Conservation (phyloP, 2,888 invertebrate species). For the Papilio protenor region DNA sequence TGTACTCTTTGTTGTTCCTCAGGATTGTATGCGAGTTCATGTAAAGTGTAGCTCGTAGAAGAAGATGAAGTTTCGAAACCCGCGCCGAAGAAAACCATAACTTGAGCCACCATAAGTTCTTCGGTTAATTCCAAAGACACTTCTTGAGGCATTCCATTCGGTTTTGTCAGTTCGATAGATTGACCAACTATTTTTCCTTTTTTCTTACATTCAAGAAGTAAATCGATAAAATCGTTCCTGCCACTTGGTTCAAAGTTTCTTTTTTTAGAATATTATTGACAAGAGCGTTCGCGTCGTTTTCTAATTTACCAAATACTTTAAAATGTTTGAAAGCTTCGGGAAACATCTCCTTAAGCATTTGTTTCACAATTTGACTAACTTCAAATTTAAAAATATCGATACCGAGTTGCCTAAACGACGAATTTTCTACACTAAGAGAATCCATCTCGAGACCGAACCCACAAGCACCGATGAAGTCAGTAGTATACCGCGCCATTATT, state of each 20-base stretch:
- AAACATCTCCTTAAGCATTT: constrained; percentile 59
- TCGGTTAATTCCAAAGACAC: constrained; percentile 60
- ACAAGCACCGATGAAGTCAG: constrained; percentile 54
- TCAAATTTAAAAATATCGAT: constrained; percentile 56
- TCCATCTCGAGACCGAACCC: constrained; percentile 55
- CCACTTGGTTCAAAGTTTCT: constrained; percentile 60
- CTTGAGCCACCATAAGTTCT: constrained; percentile 56
- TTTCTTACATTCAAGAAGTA: constrained; percentile 59
- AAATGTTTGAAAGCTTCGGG: constrained; percentile 57
- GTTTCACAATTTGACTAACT: constrained; percentile 50
- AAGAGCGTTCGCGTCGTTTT: constrained; percentile 57
- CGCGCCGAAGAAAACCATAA: constrained; percentile 53
- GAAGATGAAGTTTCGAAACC: constrained; percentile 62
- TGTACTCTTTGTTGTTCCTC: constrained; percentile 50
- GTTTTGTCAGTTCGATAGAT: constrained; percentile 55
- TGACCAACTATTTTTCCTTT: constrained; percentile 58
- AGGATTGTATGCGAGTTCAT: constrained; percentile 49
- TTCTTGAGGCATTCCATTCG: constrained; percentile 55
- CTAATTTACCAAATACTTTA: constrained; percentile 57
- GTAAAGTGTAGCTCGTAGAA: constrained; percentile 49
- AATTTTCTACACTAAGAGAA: constrained; percentile 22
- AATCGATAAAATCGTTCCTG: constrained; percentile 62
- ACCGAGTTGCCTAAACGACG: constrained; percentile 22
- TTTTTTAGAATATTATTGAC: constrained; percentile 57
- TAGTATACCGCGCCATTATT: constrained; percentile 46